These are phyloP conservation scores for Taenioides sp. DNA, from an alignment of 2,797 vertebrate genomes.

Conservation along the genomic window DNA sequence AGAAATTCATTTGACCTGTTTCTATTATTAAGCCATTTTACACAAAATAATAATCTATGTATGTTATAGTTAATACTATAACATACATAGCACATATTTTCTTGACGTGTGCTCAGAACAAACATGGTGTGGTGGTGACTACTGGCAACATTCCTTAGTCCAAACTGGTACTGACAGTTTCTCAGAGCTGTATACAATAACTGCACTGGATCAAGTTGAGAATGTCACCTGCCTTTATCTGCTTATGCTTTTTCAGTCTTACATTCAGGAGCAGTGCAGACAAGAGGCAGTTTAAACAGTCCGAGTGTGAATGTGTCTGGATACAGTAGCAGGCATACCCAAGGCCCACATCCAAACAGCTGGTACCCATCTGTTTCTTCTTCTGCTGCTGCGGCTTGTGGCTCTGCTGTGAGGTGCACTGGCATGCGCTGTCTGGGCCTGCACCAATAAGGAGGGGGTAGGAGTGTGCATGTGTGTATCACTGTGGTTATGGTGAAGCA, in stretches of 20 bases:
- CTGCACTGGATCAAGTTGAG: background rate
- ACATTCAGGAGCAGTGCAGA: conserved; percentile 12
- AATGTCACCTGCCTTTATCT: background rate
- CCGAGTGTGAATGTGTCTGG: conserved; percentile 58
- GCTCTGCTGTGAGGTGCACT: conserved; percentile 68
- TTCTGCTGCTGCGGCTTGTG: conserved; percentile 69
- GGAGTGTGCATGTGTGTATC: conserved; percentile 58
- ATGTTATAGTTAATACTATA: too few species aligned
- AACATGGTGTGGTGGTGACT: too few species aligned
- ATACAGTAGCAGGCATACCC: conserved; percentile 74
- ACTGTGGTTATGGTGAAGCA: conserved; percentile 57
- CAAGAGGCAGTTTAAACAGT: conserved; percentile 38
- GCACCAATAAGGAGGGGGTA: conserved; percentile 62
- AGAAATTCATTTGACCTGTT: too few species aligned
- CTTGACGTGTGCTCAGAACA: too few species aligned
- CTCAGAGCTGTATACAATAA: background rate
- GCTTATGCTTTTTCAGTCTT: background rate
- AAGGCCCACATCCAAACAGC: conserved; percentile 75
- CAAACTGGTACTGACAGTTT: background rate
- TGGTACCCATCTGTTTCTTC: conserved; percentile 79
- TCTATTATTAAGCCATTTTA: too few species aligned
- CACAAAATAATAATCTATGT: too few species aligned
- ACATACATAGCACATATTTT: too few species aligned
- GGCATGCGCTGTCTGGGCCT: conserved; percentile 72
- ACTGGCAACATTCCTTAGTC: background rate